These are phyloP conservation scores for Odontocerum albicorne DNA, from an alignment of 2,888 invertebrate genomes.

Conservation along the genomic window DNA sequence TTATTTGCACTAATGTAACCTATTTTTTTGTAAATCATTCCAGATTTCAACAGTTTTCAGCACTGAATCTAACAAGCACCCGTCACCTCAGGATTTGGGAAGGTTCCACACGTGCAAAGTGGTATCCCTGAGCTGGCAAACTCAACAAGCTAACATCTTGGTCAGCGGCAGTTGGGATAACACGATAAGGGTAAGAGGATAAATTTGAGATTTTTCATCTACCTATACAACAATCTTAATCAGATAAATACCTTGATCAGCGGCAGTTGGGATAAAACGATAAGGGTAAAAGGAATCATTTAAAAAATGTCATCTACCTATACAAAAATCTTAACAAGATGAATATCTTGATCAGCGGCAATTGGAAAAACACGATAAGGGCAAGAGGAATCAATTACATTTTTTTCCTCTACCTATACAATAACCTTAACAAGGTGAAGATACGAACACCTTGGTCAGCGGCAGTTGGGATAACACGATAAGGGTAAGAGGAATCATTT, in stretches of 20 bases:
- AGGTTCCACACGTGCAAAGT: slow-evolving; percentile 51
- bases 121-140: slow-evolving; percentile 54
- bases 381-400: no score
- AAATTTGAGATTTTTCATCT: slow-evolving; percentile 5
- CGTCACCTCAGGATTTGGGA: slow-evolving; percentile 38
- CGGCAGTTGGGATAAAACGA: slow-evolving; percentile 13
- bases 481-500: slow-evolving; percentile 56
- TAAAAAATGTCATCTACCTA: no score
- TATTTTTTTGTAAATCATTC: no score
- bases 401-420: no score
- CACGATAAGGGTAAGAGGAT: slow-evolving; percentile 57
- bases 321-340: no score
- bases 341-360: no score
- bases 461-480: slow-evolving; percentile 62
- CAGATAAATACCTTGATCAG: no score
- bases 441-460: slow-evolving; percentile 50
- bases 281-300: no score
- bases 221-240: no score
- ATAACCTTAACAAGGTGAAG: slow-evolving; percentile 53
- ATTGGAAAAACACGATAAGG: no score
- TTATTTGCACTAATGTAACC: no score
- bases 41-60: slow-evolving; percentile 12
- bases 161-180: slow-evolving; percentile 61
- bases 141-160: slow-evolving; percentile 47
- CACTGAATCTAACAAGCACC: neutral